These are phyloP conservation scores for Acleris cristana DNA, from an alignment of 2,888 invertebrate species.

Conservation along the genomic window DNA sequence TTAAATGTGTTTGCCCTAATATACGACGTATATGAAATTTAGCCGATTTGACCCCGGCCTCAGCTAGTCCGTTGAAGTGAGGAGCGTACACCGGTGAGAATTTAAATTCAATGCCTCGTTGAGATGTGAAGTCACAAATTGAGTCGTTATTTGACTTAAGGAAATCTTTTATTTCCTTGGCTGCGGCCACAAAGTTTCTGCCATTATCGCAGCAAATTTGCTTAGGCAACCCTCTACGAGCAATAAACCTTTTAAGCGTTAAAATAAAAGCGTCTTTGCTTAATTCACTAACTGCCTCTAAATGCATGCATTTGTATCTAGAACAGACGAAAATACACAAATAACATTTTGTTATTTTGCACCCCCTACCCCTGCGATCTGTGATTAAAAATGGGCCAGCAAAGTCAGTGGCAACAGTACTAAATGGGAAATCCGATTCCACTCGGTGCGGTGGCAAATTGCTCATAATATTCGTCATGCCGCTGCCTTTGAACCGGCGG, in stretches of 20 bases:
- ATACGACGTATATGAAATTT: background rate
- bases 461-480: conserved; percentile 35
- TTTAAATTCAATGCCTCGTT: no score
- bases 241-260: conserved; percentile 27
- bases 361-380: conserved; percentile 34
- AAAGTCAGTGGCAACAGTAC: conserved; percentile 20
- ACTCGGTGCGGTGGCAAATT: conserved; percentile 31
- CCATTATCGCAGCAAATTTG: background rate
- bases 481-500: conserved; percentile 24
- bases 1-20: background rate
- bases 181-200: background rate
- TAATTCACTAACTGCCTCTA: conserved; percentile 35
- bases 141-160: no score
- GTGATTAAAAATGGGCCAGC: conserved; percentile 32
- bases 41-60: background rate
- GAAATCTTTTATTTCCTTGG: background rate
- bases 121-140: no score
- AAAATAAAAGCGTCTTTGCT: conserved; percentile 28
- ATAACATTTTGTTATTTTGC: conserved; percentile 38
- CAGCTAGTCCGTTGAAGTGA: background rate
- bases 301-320: conserved; percentile 26
- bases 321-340: conserved; percentile 38
- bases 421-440: conserved; percentile 31
- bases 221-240: background rate
- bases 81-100: no score